Conservation (phyloP, 92 coral and sea anemone species). For the Scolanthus callimorphus region DNA sequence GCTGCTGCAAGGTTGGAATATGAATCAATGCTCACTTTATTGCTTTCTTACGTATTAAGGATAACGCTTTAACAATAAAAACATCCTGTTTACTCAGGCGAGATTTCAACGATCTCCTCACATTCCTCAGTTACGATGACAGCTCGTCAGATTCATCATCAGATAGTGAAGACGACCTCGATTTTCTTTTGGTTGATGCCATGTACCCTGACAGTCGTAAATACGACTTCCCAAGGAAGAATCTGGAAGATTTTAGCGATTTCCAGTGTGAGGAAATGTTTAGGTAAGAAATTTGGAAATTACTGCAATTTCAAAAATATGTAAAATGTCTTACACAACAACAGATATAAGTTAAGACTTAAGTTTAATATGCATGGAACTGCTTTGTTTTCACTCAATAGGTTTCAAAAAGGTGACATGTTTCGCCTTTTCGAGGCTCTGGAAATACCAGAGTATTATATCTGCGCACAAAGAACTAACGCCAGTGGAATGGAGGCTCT, state of each 20-base stretch:
- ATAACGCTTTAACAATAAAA: too few species aligned
- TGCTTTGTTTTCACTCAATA: conserved; percentile 5
- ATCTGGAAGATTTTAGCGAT: conserved; percentile 44
- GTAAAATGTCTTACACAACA: too few species aligned
- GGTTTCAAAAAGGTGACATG: conserved; percentile 67
- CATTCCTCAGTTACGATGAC: conserved; percentile 36
- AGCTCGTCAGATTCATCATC: conserved; percentile 22
- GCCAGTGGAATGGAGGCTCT: conserved; percentile 52
- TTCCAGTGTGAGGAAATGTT: conserved; percentile 58
- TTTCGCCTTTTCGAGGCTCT: conserved; percentile 34
- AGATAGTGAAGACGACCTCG: conserved; percentile 51
- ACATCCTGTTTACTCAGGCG: conserved; percentile 17
- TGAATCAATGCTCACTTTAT: too few species aligned
- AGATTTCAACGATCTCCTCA: conserved; percentile 45
- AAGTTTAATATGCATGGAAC: background rate
- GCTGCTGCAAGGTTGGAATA: conserved; percentile 47
- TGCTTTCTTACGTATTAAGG: too few species aligned
- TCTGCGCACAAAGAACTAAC: conserved; percentile 35
- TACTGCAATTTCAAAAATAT: too few species aligned
- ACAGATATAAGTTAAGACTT: background rate
- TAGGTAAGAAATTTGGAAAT: conserved; percentile 33
- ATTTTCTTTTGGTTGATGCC: conserved; percentile 54
- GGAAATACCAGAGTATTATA: conserved; percentile 43
- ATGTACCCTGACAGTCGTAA: conserved; percentile 28
- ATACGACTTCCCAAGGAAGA: conserved; percentile 6